Conservation (phyloP, 2,797 vertebrate genomes). For the Pogoniulus pusillus region DNA sequence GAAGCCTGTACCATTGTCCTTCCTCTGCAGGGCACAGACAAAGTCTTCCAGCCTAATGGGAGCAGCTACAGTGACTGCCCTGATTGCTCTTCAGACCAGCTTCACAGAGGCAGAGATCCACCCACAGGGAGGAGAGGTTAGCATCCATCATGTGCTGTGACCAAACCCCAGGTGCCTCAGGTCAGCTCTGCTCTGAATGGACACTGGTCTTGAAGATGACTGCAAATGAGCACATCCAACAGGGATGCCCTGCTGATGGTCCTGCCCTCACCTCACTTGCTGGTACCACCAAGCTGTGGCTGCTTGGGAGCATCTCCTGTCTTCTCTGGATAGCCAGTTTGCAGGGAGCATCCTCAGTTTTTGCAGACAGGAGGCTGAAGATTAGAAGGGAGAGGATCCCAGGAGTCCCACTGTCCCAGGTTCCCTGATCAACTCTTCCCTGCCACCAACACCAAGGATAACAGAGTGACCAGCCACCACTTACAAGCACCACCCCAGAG, state of each 20-base stretch:
- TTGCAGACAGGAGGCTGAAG: background rate
- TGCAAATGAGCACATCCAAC: background rate
- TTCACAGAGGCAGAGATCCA: background rate
- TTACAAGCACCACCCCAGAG: background rate
- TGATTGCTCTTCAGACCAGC: rapidly evolving
- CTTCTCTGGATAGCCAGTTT: background rate
- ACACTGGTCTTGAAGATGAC: background rate
- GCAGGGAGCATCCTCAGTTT: background rate
- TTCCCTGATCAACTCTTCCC: background rate
- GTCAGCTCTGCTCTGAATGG: background rate
- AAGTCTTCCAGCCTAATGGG: background rate
- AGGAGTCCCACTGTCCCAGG: background rate
- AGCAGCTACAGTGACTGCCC: background rate
- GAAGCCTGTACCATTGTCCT: background rate
- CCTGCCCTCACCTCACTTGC: background rate
- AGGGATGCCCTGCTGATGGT: background rate
- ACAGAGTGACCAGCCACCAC: background rate
- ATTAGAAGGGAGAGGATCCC: background rate
- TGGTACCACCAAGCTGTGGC: background rate
- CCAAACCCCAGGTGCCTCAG: background rate
- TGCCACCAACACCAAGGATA: background rate
- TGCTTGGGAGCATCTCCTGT: background rate
- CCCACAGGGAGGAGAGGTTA: rapidly evolving
- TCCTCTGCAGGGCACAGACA: rapidly evolving
- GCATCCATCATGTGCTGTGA: background rate